These are phyloP conservation scores for Cyclargus thomasi DNA, from an alignment of 1,140 invertebrate species.

Conservation along the genomic window DNA sequence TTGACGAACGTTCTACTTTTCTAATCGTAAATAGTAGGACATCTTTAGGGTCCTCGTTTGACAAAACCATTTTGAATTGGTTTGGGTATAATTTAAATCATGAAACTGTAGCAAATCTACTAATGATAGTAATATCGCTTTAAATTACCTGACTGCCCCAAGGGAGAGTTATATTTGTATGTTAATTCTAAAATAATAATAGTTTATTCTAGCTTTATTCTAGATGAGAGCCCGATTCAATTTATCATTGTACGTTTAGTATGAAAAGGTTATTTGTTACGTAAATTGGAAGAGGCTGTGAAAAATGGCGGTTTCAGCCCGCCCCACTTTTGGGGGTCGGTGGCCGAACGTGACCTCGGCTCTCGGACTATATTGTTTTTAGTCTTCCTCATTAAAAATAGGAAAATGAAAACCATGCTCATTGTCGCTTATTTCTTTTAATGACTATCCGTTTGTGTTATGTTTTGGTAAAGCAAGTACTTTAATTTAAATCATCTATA, in stretches of 20 bases:
- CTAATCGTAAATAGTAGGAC: background rate
- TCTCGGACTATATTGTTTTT: slow-evolving; percentile 36
- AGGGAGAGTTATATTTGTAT: too few relatives aligned
- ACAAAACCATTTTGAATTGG: too few relatives aligned
- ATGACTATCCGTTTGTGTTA: too few relatives aligned
- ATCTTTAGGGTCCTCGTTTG: background rate
- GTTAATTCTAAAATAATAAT: background rate
- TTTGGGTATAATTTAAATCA: too few relatives aligned
- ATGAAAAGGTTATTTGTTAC: background rate
- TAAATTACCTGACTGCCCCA: too few relatives aligned
- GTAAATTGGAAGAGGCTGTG: slow-evolving; percentile 23
- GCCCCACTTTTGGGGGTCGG: slow-evolving; percentile 58
- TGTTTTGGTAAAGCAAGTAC: too few relatives aligned
- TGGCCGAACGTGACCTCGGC: slow-evolving; percentile 61
- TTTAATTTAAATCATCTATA: too few relatives aligned
- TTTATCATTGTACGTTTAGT: background rate
- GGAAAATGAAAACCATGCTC: slow-evolving; percentile 3
- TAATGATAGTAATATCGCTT: too few relatives aligned
- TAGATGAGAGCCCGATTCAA: background rate
- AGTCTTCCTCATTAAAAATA: slow-evolving; percentile 27
- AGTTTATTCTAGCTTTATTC: background rate
- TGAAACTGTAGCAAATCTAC: too few relatives aligned
- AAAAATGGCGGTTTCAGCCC: slow-evolving; percentile 40
- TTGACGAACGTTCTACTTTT: background rate
- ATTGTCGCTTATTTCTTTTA: background rate